phyloP scores from a whole-genome alignment of 2,797 vertebrate species.

The Pyrrhura leucotis region DNA sequence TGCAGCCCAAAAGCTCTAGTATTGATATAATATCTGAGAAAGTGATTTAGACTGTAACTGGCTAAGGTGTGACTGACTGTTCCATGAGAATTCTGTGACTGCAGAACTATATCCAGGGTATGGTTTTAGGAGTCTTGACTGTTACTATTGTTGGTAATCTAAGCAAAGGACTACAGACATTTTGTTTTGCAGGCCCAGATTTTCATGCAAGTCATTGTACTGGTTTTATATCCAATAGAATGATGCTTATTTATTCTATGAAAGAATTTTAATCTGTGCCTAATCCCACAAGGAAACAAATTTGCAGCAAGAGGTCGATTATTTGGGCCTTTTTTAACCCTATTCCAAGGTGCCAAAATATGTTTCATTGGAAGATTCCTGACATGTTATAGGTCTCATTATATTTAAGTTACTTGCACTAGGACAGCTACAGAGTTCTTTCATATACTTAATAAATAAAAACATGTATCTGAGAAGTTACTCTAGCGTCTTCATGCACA shows the following conservation, averaged over 20 bases:
- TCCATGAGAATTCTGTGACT: not conserved
- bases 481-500: not conserved
- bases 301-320: not conserved
- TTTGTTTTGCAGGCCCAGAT: not conserved
- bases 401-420: not conserved
- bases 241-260: not conserved
- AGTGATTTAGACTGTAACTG: not conserved
- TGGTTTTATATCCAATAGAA: not conserved
- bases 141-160: not conserved
- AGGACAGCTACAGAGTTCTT: not conserved
- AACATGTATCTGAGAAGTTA: not conserved
- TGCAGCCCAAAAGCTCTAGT: not conserved
- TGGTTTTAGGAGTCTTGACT: not conserved
- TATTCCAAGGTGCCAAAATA: not conserved
- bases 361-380: not conserved
- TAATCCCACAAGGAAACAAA: not conserved
- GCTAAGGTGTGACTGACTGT: not conserved
- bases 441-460: not conserved
- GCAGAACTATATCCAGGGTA: not conserved
- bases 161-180: not conserved
- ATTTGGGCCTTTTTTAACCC: not conserved
- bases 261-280: not conserved
- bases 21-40: not conserved
- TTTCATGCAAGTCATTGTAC: not conserved
- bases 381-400: not conserved